Conservation (phyloP, 2,888 invertebrate genomes). For the Sphaerophoria rueppellii region DNA sequence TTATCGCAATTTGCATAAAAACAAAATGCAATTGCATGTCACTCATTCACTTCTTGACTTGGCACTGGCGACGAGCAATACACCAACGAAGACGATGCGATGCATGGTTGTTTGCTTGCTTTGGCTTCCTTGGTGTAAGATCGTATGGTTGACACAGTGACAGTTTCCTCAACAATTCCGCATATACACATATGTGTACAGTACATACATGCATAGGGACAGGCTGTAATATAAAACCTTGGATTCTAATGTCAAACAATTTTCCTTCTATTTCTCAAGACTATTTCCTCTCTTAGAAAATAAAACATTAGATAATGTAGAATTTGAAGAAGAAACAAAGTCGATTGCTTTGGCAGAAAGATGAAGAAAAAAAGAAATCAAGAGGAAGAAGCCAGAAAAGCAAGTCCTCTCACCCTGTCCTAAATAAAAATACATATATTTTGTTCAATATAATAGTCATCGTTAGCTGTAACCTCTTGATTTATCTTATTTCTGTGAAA, state of each 20-base stretch:
- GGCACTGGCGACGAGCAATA: neutral
- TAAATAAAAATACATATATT: slow-evolving; percentile 55
- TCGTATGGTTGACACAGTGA: slow-evolving; percentile 23
- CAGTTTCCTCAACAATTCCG: slow-evolving; percentile 37
- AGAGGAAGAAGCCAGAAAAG: slow-evolving; percentile 10
- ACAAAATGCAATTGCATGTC: slow-evolving; percentile 52
- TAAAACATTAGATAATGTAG: slow-evolving; percentile 8
- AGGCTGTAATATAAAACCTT: slow-evolving; percentile 38
- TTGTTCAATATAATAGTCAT: slow-evolving; percentile 34
- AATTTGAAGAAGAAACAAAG: slow-evolving; percentile 29
- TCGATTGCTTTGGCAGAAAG: neutral
- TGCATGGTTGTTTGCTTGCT: neutral
- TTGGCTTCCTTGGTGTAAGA: too few relatives aligned
- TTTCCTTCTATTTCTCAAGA: slow-evolving; percentile 56
- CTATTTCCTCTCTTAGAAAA: neutral
- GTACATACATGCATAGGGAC: neutral
- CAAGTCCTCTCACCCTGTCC: slow-evolving; percentile 47
- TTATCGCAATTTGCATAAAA: slow-evolving; percentile 62
- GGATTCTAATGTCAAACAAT: slow-evolving; percentile 50
- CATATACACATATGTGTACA: neutral
- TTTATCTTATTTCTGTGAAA: neutral
- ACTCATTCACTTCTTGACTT: slow-evolving; percentile 31
- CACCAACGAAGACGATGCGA: too few relatives aligned
- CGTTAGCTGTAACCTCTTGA: slow-evolving; percentile 49
- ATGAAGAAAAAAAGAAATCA: neutral